phyloP scores from a whole-genome alignment of 2,113 vertebrate species.

The Cyrtonyx montezumae region DNA sequence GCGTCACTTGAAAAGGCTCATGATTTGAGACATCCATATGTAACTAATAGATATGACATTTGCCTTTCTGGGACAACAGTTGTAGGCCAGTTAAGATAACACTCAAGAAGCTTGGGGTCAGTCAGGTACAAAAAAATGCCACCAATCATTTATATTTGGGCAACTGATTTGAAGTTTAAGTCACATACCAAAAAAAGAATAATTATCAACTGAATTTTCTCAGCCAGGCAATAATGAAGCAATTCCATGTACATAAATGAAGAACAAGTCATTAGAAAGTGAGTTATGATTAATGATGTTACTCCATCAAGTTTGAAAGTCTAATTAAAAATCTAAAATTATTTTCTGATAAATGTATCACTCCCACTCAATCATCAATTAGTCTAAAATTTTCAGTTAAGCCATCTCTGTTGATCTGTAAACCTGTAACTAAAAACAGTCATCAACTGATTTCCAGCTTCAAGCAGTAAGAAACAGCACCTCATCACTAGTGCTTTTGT shows the following conservation, averaged over 20 bases:
- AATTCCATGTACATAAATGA: constrained; percentile 34
- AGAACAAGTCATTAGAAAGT: constrained; percentile 35
- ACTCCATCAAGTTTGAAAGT: constrained; percentile 36
- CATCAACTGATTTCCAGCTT: background rate
- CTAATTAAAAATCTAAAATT: constrained; percentile 51
- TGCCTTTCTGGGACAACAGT: background rate
- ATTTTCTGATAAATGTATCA: constrained; percentile 38
- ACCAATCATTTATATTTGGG: background rate
- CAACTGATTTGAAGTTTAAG: constrained; percentile 21
- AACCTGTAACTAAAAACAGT: background rate
- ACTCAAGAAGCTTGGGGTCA: background rate
- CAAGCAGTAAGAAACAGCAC: background rate
- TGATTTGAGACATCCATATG: background rate
- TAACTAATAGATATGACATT: background rate
- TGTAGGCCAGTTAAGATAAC: background rate
- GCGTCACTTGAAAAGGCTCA: background rate
- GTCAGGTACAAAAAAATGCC: background rate
- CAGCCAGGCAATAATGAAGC: constrained; percentile 51
- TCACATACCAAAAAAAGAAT: constrained; percentile 27
- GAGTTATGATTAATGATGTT: constrained; percentile 42
- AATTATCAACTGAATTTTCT: constrained; percentile 34
- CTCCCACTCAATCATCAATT: background rate
- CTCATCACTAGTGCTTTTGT: background rate
- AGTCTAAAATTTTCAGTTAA: background rate
- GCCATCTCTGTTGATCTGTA: background rate